phyloP scores from a whole-genome alignment of 2,113 vertebrate species.

The Taxidea taxus region DNA sequence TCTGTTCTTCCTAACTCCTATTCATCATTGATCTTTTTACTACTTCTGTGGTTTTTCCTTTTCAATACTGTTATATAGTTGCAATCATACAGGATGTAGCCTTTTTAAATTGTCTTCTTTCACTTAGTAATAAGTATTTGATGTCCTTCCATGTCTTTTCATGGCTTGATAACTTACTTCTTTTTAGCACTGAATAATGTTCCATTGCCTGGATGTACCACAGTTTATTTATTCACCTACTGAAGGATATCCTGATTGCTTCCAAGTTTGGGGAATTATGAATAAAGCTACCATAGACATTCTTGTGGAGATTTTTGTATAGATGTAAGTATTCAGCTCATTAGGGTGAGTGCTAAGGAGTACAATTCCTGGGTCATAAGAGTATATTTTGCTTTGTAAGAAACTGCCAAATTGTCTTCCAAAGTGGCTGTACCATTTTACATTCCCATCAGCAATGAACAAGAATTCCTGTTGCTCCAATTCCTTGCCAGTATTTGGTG shows the following conservation, averaged over 20 bases:
- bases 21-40: neutral
- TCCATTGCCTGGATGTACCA: neutral
- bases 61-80: neutral
- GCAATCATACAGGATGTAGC: neutral
- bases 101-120: neutral
- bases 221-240: neutral
- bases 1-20: neutral
- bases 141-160: neutral
- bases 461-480: neutral
- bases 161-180: neutral
- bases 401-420: neutral
- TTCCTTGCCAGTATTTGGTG: neutral
- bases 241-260: neutral
- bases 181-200: neutral
- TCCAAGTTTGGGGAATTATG: neutral
- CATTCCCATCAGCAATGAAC: neutral
- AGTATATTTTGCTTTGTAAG: neutral
- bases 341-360: neutral
- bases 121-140: neutral
- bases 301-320: neutral
- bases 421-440: neutral
- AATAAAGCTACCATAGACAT: neutral
- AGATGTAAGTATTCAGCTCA: neutral
- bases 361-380: neutral
- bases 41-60: neutral